Conservation (phyloP, 2,113 vertebrate species). For the Ardeotis arabs region DNA sequence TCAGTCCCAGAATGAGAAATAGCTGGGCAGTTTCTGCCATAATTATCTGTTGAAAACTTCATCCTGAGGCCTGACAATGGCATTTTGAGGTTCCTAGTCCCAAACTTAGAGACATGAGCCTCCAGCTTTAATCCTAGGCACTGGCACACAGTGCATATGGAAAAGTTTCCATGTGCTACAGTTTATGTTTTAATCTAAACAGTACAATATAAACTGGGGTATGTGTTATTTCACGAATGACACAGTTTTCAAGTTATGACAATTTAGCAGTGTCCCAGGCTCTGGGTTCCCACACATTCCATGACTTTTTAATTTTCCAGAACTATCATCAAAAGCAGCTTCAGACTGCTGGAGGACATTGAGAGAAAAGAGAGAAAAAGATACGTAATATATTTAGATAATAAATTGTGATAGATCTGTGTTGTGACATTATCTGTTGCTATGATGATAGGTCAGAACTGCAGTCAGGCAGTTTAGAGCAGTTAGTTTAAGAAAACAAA, state of each 20-base stretch:
- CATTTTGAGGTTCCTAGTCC: not conserved
- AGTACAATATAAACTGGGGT: slow-evolving; percentile 40
- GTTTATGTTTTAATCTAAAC: slow-evolving; percentile 60
- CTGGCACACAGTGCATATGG: not conserved
- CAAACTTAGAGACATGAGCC: not conserved
- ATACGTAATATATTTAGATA: slow-evolving; percentile 25
- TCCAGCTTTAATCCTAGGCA: slow-evolving; percentile 3
- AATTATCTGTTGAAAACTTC: slow-evolving; percentile 23
- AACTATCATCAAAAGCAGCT: slow-evolving; percentile 12
- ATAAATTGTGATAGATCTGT: slow-evolving; percentile 48
- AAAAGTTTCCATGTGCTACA: slow-evolving; percentile 58
- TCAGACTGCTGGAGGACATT: not conserved
- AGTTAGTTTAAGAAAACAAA: slow-evolving; percentile 31
- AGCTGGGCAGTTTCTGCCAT: not conserved
- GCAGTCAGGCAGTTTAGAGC: slow-evolving; percentile 8
- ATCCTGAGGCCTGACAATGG: not conserved
- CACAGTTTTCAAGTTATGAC: slow-evolving; percentile 42
- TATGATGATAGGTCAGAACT: not conserved
- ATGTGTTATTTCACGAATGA: slow-evolving; percentile 59
- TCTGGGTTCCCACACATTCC: slow-evolving; percentile 63
- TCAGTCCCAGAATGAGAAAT: not conserved
- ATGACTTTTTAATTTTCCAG: slow-evolving; percentile 18
- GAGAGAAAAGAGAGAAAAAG: not conserved
- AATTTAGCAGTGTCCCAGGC: slow-evolving; percentile 30
- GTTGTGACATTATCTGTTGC: slow-evolving; percentile 55